phyloP scores from a whole-genome alignment of 92 coral and sea anemone genomes.

The Anthopleura xanthogrammica region DNA sequence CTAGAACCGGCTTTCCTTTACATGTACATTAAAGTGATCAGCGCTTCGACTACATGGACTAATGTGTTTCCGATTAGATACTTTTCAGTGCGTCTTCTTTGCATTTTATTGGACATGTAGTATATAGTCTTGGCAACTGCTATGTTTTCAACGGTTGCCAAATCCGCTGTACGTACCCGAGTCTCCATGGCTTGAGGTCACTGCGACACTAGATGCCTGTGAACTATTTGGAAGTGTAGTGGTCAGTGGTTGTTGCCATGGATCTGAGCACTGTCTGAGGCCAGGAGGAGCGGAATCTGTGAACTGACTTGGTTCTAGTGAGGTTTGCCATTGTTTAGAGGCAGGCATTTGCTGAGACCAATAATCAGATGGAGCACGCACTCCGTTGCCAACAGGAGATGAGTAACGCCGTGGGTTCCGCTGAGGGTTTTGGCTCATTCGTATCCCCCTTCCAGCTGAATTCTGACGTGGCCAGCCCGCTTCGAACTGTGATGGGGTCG shows the following conservation, averaged over 20 bases:
- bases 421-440: constrained; percentile 39
- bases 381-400: constrained; percentile 81
- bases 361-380: constrained; percentile 78
- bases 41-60: neutral
- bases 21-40: neutral
- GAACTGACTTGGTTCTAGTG: constrained; percentile 58
- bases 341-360: constrained; percentile 75
- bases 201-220: constrained; percentile 55
- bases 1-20: too few species aligned
- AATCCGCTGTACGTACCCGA: constrained; percentile 63
- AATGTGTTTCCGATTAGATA: neutral
- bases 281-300: constrained; percentile 67
- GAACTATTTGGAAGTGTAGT: constrained; percentile 54
- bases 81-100: neutral
- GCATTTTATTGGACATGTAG: neutral
- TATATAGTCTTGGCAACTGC: neutral
- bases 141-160: constrained; percentile 48
- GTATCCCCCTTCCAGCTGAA: constrained; percentile 9
- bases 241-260: constrained; percentile 65
- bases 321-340: constrained; percentile 76
- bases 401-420: constrained; percentile 90
- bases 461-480: constrained; percentile 81
- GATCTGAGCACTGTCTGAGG: constrained; percentile 78
- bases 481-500: constrained; percentile 31
- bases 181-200: constrained; percentile 58